Percentiles rank a stretch among this genome's conserved stretches.
Conservation (phyloP, 1,140 invertebrate species). For the Drosophila insularis region DNA sequence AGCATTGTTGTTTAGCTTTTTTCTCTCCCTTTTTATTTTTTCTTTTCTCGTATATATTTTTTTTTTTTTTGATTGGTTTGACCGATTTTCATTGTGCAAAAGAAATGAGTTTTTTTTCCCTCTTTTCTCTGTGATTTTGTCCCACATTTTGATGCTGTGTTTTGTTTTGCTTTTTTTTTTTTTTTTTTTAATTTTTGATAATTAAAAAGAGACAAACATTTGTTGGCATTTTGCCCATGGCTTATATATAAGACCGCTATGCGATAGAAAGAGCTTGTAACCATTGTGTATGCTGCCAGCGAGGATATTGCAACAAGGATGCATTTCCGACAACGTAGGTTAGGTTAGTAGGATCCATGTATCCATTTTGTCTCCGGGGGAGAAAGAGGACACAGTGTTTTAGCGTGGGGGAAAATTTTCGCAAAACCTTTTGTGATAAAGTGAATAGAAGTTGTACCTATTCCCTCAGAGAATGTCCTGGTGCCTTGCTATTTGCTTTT, state of each 20-base stretch:
- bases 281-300: background rate
- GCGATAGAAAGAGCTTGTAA: background rate
- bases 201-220: conserved; percentile 61
- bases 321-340: background rate
- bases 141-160: conserved; percentile 28
- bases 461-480: no score
- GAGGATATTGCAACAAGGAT: background rate
- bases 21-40: conserved; percentile 1
- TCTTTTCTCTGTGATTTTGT: background rate
- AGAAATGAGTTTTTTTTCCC: conserved; percentile 66
- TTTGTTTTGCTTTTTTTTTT: conserved; percentile 29
- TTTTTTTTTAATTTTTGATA: conserved; percentile 59
- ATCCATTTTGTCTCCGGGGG: background rate
- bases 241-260: background rate
- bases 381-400: no score
- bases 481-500: no score
- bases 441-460: no score
- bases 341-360: background rate
- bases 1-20: conserved; percentile 46
- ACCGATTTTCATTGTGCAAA: conserved; percentile 78
- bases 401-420: no score
- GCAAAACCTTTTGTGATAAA: no score
- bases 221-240: conserved; percentile 7
- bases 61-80: conserved; percentile 70
- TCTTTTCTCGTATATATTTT: conserved; percentile 46